Evolutionary conservation across 2,797 vertebrate genomes (phyloP), one percentile per base, ranked within the genome.

Genomic region (Ctenosaura bakeri): DNA sequence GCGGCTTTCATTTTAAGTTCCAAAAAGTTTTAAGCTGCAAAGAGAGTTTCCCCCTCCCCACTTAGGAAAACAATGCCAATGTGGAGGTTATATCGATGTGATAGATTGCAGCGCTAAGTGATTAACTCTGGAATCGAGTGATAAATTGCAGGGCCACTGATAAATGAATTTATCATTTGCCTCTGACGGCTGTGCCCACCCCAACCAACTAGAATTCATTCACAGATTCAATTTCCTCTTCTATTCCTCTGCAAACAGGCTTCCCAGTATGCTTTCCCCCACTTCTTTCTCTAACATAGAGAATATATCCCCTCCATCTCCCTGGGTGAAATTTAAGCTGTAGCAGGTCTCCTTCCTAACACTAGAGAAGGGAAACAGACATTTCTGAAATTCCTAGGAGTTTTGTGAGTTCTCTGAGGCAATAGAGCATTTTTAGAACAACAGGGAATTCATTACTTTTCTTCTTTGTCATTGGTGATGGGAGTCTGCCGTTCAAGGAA

Each of bases 91-190:
- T 80, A 73, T 94, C 89, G 69, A 74, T 66, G 83, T 89, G 93
- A 64, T 94, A 83, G 6, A 5, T 56, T 89, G 32, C 78, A 88
- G 64, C 89, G 46, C 84, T 91, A 6, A 0, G 66, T 42, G 3
- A 74, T 91, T 89, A 93, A 95, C 87, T 5, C 0, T 69, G 80
- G 91, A 87, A 91, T 85, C 81, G 88, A 90, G 91, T 94, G 88
- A 96, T 93, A 92, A 93, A 95, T 94, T 89, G 92, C 0, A 0
- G 90, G 90, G 93, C 90, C 92, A 82, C 87, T 94, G 94, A 87
- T 88, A 84, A 91, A 94, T 94, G 90, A 76, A 90, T 32, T 91
- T 1, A 18, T 83, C 73, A 76, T 91, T 92, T 76, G 87, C 92
- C 87, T 91, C 86, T 13, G 87, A 92, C 91, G 76, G 29, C 83